These are phyloP conservation scores for Anarhynchus alexandrinus DNA, from an alignment of 2,113 vertebrate genomes.

Conservation along the genomic window DNA sequence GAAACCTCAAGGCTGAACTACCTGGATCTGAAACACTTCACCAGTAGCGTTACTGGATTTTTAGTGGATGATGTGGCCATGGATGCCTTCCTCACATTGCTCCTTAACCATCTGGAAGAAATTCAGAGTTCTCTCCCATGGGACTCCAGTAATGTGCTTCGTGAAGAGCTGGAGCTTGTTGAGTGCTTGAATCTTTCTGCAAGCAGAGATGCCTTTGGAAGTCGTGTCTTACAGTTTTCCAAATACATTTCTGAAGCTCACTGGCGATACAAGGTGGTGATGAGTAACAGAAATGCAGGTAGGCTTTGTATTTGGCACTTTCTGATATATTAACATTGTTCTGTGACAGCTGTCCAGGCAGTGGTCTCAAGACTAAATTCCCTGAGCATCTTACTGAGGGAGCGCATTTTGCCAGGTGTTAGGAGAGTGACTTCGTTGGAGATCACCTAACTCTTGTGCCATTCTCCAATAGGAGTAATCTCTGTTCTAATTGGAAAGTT, in stretches of 20 bases:
- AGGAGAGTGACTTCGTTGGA: not conserved
- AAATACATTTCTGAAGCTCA: slow-evolving; percentile 92
- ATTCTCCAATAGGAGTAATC: not conserved
- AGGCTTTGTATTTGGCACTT: slow-evolving; percentile 25
- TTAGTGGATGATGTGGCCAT: slow-evolving; percentile 81
- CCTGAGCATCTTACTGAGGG: not conserved
- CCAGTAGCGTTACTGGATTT: slow-evolving; percentile 79
- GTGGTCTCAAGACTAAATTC: not conserved
- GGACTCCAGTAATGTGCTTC: slow-evolving; percentile 55
- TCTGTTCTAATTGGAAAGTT: not conserved
- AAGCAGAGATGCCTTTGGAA: slow-evolving; percentile 76
- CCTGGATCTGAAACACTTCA: slow-evolving; percentile 82
- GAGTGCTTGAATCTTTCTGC: slow-evolving; percentile 80
- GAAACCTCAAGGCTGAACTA: slow-evolving; percentile 33
- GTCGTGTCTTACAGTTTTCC: slow-evolving; percentile 82
- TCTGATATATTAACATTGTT: not conserved
- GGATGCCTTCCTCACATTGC: slow-evolving; percentile 85
- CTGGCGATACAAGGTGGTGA: slow-evolving; percentile 92
- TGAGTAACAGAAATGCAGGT: slow-evolving; percentile 84
- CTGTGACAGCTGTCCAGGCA: not conserved
- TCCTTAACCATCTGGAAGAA: slow-evolving; percentile 85
- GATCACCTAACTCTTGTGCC: not conserved
- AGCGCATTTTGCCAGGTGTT: not conserved
- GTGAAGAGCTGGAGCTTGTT: slow-evolving; percentile 66
- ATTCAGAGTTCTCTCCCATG: slow-evolving; percentile 72